A percentile compares a stretch with the other conserved stretches of the same genome.
Conservation (phyloP, 1,140 invertebrate genomes). For the Hesperophylax magnus region DNA sequence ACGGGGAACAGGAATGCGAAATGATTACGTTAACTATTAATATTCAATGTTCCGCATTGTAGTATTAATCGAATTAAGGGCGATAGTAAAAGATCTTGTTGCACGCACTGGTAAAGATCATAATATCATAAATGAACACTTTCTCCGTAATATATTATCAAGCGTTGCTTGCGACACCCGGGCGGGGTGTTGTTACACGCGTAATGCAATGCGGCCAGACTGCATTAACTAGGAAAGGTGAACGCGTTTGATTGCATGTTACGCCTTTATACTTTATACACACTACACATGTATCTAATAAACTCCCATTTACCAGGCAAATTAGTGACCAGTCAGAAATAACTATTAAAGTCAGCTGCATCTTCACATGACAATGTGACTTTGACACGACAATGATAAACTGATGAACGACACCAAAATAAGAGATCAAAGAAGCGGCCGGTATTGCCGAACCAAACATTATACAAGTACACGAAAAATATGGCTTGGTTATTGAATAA, state of each 20-base stretch:
- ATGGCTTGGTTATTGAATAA: too few relatives aligned
- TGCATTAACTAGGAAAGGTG: constrained; percentile 15
- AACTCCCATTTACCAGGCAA: too few relatives aligned
- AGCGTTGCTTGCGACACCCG: background rate
- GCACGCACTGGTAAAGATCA: constrained; percentile 15
- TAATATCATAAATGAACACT: constrained; percentile 10
- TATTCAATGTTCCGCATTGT: background rate
- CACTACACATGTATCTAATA: background rate
- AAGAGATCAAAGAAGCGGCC: background rate
- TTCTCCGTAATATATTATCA: background rate
- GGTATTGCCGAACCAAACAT: too few relatives aligned
- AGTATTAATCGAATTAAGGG: background rate
- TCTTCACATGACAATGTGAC: too few relatives aligned
- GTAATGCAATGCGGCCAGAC: constrained; percentile 12
- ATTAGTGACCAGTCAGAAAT: too few relatives aligned
- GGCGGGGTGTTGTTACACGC: background rate
- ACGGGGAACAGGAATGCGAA: too few relatives aligned
- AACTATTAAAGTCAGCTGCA: too few relatives aligned
- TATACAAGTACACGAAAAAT: too few relatives aligned
- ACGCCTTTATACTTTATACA: background rate
- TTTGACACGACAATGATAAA: too few relatives aligned
- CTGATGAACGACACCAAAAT: background rate
- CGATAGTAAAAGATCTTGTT: background rate
- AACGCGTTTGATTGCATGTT: constrained; percentile 32
- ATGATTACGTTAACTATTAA: background rate